These are phyloP conservation scores for Tipula vernalis DNA, from an alignment of 2,888 invertebrate genomes.

Conservation along the genomic window DNA sequence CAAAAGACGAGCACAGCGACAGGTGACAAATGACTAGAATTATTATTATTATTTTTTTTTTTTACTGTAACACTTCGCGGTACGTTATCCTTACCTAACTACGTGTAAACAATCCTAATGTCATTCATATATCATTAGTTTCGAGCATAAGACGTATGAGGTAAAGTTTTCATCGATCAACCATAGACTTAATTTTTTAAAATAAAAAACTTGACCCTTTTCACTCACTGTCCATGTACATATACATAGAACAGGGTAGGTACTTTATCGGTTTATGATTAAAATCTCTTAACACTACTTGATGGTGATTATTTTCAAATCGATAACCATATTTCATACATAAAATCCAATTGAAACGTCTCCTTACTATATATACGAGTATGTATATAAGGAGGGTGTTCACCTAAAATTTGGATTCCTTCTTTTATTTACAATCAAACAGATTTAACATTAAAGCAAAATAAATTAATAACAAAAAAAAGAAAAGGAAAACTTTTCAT, in stretches of 20 bases:
- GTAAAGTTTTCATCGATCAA: not conserved
- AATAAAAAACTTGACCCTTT: not conserved
- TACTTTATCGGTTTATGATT: not conserved
- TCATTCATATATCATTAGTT: not conserved
- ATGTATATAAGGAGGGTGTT: not conserved
- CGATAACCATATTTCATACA: not conserved
- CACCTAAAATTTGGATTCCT: not conserved
- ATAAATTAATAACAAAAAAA: not conserved
- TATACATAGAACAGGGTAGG: not conserved
- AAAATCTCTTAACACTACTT: not conserved
- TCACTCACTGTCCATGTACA: not conserved
- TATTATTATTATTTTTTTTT: not conserved
- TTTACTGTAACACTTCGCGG: not conserved
- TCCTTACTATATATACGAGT: not conserved
- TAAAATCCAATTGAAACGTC: not conserved
- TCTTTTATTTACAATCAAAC: not conserved
- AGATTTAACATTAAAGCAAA: not conserved
- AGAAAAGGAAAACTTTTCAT: not conserved
- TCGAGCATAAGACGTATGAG: not conserved
- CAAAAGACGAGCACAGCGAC: not conserved
- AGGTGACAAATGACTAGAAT: constrained; percentile 7
- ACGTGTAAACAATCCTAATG: not conserved
- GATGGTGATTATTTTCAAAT: not conserved
- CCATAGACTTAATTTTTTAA: not conserved
- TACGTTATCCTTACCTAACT: not conserved